These are phyloP conservation scores for Cryptocheilus praepositus DNA, from an alignment of 2,888 invertebrate species.

Conservation along the genomic window DNA sequence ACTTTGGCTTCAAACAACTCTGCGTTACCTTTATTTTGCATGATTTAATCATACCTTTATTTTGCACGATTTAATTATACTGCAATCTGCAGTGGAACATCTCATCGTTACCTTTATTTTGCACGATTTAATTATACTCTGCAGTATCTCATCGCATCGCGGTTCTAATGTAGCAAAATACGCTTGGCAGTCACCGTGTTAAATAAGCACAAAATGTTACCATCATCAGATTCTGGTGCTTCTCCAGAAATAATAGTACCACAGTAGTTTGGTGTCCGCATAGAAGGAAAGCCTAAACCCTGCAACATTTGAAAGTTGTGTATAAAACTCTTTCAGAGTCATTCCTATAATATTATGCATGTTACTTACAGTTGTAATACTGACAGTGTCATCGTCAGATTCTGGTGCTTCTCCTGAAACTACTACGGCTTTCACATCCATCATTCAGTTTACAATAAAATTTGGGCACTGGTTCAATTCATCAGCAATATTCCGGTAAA, in stretches of 20 bases:
- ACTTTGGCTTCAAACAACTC: too few species aligned
- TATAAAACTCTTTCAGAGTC: slow-evolving; percentile 1
- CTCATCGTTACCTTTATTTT: too few species aligned
- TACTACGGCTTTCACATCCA: slow-evolving; percentile 71
- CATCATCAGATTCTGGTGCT: slow-evolving; percentile 72
- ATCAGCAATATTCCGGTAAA: too few species aligned
- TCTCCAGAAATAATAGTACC: slow-evolving; percentile 72
- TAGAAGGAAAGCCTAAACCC: slow-evolving; percentile 62
- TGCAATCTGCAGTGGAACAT: too few species aligned
- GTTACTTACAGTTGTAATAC: slow-evolving; percentile 59
- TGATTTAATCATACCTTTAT: too few species aligned
- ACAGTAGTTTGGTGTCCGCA: slow-evolving; percentile 60
- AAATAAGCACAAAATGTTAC: slow-evolving; percentile 46
- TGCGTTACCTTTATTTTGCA: too few species aligned
- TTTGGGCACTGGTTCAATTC: too few species aligned
- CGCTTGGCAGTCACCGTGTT: too few species aligned
- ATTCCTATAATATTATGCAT: not conserved
- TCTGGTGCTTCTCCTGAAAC: slow-evolving; percentile 72
- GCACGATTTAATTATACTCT: too few species aligned
- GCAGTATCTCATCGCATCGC: too few species aligned
- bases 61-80: too few species aligned
- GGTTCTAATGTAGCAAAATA: too few species aligned
- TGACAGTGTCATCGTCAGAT: slow-evolving; percentile 69
- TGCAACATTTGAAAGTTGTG: slow-evolving; percentile 29
- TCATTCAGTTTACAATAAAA: slow-evolving; percentile 27